Evolutionary conservation across 2,113 vertebrate species (phyloP).

Genomic region (Phaethornis superciliosus): DNA sequence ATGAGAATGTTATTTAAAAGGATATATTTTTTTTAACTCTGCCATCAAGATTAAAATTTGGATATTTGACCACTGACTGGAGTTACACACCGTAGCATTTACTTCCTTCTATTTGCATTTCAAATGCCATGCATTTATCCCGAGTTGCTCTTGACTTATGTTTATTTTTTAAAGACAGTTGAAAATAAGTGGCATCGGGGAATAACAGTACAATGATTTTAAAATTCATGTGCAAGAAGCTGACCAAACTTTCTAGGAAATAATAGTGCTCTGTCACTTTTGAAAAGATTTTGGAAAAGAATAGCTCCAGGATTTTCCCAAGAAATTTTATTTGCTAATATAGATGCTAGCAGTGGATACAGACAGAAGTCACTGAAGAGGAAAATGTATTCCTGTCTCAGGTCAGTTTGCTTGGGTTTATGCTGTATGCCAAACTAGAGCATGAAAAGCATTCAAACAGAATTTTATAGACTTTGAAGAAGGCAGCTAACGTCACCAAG

Average conservation of each 20-base stretch:
- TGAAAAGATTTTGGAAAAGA: not conserved
- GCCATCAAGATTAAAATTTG: not conserved
- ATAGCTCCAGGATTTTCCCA: not conserved
- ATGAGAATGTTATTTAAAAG: constrained; percentile 12
- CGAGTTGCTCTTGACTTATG: not conserved
- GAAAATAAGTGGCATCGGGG: not conserved
- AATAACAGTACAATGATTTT: not conserved
- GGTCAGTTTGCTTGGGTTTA: constrained; percentile 7
- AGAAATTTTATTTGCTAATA: constrained; percentile 20
- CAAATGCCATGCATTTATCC: not conserved
- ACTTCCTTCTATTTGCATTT: not conserved
- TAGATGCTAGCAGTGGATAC: not conserved
- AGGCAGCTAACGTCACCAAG: constrained; percentile 27
- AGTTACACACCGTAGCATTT: not conserved
- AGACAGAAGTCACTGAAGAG: not conserved
- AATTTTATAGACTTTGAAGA: constrained; percentile 27
- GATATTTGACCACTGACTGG: not conserved
- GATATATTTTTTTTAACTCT: constrained; percentile 5
- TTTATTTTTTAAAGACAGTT: constrained; percentile 23
- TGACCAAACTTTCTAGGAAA: constrained; percentile 40
- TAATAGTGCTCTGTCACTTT: not conserved
- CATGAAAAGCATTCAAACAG: constrained; percentile 21
- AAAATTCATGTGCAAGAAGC: not conserved
- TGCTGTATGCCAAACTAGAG: constrained; percentile 2
- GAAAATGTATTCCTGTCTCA: constrained; percentile 19